Conservation (phyloP, 2,888 invertebrate genomes). For the Drosophila dives region DNA sequence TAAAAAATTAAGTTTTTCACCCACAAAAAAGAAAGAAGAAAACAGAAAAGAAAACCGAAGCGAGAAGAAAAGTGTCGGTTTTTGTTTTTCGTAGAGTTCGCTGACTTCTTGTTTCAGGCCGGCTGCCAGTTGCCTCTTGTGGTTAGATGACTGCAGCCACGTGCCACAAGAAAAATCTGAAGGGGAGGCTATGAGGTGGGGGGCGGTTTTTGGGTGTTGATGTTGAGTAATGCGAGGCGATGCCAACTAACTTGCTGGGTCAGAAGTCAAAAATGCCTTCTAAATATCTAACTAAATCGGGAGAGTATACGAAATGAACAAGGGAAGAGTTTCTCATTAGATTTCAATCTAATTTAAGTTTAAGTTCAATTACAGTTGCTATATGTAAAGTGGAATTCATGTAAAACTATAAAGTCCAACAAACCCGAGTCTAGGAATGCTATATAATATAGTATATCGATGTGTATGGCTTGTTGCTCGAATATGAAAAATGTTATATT, state of each 20-base stretch:
- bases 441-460: not conserved
- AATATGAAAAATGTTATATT: not conserved
- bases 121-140: slow-evolving; percentile 22
- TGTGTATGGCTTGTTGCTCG: not conserved
- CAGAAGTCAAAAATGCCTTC: slow-evolving; percentile 11
- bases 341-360: not conserved
- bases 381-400: not conserved
- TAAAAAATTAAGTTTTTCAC: slow-evolving; percentile 69
- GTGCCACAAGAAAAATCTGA: slow-evolving; percentile 31
- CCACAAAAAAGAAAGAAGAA: not conserved
- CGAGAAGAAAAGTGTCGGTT: slow-evolving; percentile 37
- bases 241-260: slow-evolving; percentile 8
- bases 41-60: not conserved
- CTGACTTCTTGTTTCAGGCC: slow-evolving; percentile 56
- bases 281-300: slow-evolving; percentile 1
- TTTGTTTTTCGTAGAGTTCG: slow-evolving; percentile 57
- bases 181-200: not conserved
- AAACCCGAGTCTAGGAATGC: not conserved
- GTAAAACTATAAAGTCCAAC: not conserved
- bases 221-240: slow-evolving; percentile 41
- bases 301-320: not conserved
- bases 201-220: slow-evolving; percentile 24
- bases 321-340: not conserved
- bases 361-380: not conserved
- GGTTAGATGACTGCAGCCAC: slow-evolving; percentile 59